Conservation (phyloP, 2,113 vertebrate genomes). For the Platichthys stellatus region DNA sequence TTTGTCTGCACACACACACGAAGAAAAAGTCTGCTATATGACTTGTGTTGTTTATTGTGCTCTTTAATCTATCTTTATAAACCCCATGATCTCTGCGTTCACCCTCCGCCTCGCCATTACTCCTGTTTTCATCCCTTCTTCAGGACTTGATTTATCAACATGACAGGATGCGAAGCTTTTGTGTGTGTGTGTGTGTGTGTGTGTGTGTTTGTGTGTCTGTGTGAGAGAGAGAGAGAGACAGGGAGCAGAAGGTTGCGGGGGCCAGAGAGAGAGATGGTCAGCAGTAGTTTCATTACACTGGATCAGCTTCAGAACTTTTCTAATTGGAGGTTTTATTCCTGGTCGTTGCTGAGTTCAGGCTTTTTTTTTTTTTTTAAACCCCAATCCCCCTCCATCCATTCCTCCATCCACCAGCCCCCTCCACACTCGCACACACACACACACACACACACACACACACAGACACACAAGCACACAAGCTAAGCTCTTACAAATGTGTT, state of each 20-base stretch:
- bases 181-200: conserved; percentile 14
- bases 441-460: conserved; percentile 53
- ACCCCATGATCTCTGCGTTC: conserved; percentile 27
- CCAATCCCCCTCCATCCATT: conserved; percentile 59
- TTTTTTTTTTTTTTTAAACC: conserved; percentile 71
- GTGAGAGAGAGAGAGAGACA: conserved; percentile 1
- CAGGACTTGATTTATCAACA: conserved; percentile 47
- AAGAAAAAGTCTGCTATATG: conserved; percentile 37
- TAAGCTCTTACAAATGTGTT: conserved; percentile 87
- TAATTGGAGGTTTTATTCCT: conserved; percentile 78
- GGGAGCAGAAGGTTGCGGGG: conserved; percentile 21
- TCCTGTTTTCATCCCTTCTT: conserved; percentile 36
- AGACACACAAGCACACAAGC: conserved; percentile 57
- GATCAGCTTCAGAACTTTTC: conserved; percentile 75
- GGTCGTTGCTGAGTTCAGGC: conserved; percentile 88
- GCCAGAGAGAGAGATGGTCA: conserved; percentile 34
- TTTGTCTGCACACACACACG: conserved; percentile 20
- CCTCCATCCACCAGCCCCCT: conserved; percentile 32
- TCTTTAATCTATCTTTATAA: conserved; percentile 55
- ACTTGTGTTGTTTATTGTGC: conserved; percentile 33
- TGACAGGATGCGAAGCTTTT: conserved; percentile 13
- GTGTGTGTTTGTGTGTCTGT: conserved; percentile 14
- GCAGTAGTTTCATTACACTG: conserved; percentile 70
- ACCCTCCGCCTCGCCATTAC: conserved; percentile 41
- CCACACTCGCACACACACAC: conserved; percentile 22